These are phyloP conservation scores for Catharus bicknelli DNA, from an alignment of 2,113 vertebrate species.

Conservation along the genomic window DNA sequence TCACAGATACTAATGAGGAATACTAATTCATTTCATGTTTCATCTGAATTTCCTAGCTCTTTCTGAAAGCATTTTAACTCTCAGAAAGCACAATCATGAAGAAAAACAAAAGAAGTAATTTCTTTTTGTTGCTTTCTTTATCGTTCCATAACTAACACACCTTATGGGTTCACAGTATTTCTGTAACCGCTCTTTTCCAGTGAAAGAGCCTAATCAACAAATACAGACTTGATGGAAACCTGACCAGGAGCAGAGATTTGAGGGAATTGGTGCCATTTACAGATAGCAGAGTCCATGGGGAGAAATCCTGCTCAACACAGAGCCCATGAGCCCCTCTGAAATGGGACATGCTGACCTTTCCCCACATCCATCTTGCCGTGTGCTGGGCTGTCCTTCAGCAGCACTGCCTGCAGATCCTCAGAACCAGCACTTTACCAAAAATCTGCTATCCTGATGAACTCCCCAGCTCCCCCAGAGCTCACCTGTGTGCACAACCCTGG, in stretches of 20 bases:
- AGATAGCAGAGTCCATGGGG: neutral
- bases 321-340: neutral
- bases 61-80: neutral
- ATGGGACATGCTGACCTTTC: rapidly evolving
- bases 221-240: neutral
- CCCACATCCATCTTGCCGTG: rapidly evolving
- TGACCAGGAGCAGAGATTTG: neutral
- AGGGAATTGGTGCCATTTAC: neutral
- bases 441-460: neutral
- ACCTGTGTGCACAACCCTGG: neutral
- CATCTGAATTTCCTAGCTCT: slow-evolving; percentile 7
- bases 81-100: neutral
- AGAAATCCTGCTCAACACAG: neutral
- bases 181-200: neutral
- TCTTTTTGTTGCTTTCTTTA: neutral
- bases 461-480: neutral
- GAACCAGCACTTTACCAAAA: neutral
- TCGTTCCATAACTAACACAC: neutral
- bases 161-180: neutral
- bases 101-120: neutral
- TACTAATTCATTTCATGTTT: slow-evolving; percentile 30
- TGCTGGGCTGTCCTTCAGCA: neutral
- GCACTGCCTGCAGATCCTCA: neutral
- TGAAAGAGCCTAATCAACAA: slow-evolving; percentile 16
- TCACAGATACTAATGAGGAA: neutral